These are phyloP conservation scores for Tapirus indicus DNA, from an alignment of 2,797 vertebrate genomes.

Conservation along the genomic window DNA sequence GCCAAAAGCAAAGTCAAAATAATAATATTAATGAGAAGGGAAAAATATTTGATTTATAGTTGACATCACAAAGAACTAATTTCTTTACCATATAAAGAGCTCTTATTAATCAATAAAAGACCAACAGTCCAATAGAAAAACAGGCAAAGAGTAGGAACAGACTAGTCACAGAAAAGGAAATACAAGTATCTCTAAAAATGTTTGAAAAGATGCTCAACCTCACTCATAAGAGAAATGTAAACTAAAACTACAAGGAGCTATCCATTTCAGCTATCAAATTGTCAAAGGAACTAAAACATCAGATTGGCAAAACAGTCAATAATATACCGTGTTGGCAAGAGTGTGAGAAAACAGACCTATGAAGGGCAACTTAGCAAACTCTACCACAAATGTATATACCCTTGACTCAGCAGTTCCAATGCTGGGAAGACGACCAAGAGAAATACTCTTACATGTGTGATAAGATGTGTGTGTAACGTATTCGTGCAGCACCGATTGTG, in stretches of 20 bases:
- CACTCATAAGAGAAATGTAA: not conserved
- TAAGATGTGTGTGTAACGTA: not conserved
- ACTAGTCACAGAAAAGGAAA: not conserved
- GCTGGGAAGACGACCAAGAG: not conserved
- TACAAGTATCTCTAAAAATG: slow-evolving; percentile 24
- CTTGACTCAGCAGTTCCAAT: not conserved
- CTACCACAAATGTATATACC: not conserved
- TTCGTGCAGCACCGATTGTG: not conserved
- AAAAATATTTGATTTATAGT: not conserved
- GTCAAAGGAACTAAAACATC: not conserved
- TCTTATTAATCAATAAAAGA: not conserved
- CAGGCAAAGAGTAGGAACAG: not conserved
- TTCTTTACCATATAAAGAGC: not conserved
- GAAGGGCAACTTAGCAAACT: not conserved
- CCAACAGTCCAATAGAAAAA: not conserved
- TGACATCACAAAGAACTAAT: not conserved
- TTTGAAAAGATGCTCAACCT: not conserved
- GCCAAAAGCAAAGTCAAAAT: slow-evolving; percentile 20
- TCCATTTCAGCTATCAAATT: not conserved
- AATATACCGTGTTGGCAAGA: not conserved
- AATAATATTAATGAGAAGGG: not conserved
- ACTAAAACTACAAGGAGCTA: not conserved
- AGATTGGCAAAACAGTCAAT: not conserved
- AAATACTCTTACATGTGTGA: not conserved
- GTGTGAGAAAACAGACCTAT: not conserved